These are phyloP conservation scores for Drosophila malerkotliana DNA, from an alignment of 1,140 invertebrate genomes.

Conservation along the genomic window DNA sequence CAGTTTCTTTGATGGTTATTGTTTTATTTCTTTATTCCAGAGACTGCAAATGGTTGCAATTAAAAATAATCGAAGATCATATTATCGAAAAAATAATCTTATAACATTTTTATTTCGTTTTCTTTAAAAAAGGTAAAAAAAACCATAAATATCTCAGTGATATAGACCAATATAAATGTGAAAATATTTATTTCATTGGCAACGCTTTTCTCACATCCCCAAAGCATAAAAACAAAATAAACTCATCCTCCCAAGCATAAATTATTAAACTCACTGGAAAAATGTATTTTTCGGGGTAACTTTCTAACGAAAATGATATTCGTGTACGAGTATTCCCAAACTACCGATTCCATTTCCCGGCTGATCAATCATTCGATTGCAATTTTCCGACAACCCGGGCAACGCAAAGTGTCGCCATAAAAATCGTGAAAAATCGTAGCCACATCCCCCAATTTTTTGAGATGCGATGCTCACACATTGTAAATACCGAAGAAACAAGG, in stretches of 20 bases:
- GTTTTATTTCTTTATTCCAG: too few species aligned
- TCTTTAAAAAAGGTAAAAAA: too few species aligned
- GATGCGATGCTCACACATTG: constrained; percentile 3
- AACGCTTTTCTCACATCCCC: not conserved
- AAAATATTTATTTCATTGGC: not conserved
- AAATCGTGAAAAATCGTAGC: constrained; percentile 33
- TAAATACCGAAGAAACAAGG: constrained; percentile 26
- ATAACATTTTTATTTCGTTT: too few species aligned
- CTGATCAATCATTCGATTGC: constrained; percentile 46
- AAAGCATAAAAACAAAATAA: not conserved
- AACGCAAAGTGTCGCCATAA: constrained; percentile 23
- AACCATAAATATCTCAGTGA: too few species aligned
- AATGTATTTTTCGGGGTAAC: constrained; percentile 12
- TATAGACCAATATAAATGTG: not conserved
- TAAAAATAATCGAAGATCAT: not conserved
- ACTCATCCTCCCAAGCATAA: not conserved
- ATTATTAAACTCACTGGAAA: constrained; percentile 23
- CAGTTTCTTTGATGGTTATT: too few species aligned
- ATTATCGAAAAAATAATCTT: too few species aligned
- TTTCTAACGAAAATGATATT: constrained; percentile 31
- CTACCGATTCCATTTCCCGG: constrained; percentile 42
- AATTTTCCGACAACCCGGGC: constrained; percentile 7
- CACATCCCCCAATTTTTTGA: not conserved
- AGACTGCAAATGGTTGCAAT: not conserved
- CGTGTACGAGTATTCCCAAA: constrained; percentile 42